These are phyloP conservation scores for Tokudaia tokunoshimensis DNA, from an alignment of 2,797 vertebrate genomes.

Conservation along the genomic window DNA sequence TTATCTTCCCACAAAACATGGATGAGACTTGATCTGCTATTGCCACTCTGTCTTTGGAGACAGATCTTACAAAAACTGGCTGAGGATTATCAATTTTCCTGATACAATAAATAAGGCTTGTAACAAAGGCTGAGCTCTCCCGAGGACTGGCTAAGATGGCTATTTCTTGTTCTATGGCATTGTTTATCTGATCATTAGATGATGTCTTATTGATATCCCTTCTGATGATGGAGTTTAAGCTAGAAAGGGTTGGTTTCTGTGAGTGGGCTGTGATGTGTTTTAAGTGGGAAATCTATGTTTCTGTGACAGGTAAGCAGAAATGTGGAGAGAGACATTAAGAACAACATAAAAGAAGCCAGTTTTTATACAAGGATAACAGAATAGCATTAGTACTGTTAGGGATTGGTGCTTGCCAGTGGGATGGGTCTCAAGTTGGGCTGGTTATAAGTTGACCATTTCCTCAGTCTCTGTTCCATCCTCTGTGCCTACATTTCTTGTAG, in stretches of 20 bases:
- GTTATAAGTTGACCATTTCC: not conserved
- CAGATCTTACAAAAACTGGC: constrained; percentile 40
- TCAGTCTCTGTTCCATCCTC: not conserved
- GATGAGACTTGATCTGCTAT: constrained; percentile 18
- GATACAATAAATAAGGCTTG: not conserved
- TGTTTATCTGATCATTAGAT: not conserved
- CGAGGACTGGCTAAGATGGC: not conserved
- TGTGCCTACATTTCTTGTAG: not conserved
- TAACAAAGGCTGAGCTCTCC: constrained; percentile 41
- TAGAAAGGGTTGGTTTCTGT: not conserved
- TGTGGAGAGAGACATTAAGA: not conserved
- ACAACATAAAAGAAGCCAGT: not conserved
- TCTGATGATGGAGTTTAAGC: not conserved
- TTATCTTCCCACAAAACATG: constrained; percentile 56
- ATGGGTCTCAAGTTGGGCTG: not conserved
- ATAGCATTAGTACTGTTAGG: not conserved
- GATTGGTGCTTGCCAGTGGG: not conserved
- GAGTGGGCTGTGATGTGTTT: not conserved
- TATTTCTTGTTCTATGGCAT: not conserved
- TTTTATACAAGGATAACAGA: not conserved
- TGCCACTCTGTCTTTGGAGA: constrained; percentile 66
- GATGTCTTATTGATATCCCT: not conserved
- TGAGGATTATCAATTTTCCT: constrained; percentile 37
- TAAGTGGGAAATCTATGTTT: not conserved
- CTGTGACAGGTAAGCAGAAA: not conserved